Evolutionary conservation across 1,140 invertebrate genomes (phyloP).

Genomic region (Drosophila ananassae): DNA sequence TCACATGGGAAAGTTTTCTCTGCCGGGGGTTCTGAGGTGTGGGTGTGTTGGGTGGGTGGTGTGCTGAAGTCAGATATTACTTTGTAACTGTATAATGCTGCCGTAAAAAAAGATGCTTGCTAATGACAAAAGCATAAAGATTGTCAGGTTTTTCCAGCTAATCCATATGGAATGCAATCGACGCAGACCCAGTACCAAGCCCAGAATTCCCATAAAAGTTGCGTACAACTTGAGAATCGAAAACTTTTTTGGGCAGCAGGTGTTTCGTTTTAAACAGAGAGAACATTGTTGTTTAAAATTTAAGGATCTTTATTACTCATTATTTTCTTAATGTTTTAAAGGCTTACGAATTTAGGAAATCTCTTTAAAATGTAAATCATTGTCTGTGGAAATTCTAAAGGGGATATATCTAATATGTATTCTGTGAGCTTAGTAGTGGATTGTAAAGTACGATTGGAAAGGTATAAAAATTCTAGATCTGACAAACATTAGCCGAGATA

Average conservation of each 20-base stretch:
- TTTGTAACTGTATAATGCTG: constrained; percentile 5
- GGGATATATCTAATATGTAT: too few species aligned
- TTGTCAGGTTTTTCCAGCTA: constrained; percentile 51
- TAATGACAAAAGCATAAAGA: constrained; percentile 71
- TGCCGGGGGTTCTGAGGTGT: too few species aligned
- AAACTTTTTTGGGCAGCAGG: constrained; percentile 44
- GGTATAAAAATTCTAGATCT: too few species aligned
- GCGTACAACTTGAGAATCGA: constrained; percentile 20
- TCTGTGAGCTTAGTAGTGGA: too few species aligned
- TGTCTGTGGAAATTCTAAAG: too few species aligned
- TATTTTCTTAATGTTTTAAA: too few species aligned
- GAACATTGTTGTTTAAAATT: constrained; percentile 10
- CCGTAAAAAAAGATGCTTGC: constrained; percentile 51
- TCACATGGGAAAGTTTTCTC: constrained; percentile 42
- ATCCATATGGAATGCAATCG: constrained; percentile 62
- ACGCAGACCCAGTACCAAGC: background rate
- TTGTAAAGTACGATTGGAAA: too few species aligned
- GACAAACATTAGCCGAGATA: too few species aligned
- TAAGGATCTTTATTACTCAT: background rate
- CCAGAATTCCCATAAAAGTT: constrained; percentile 35
- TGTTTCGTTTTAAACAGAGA: background rate
- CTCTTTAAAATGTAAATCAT: too few species aligned
- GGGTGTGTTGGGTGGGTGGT: background rate
- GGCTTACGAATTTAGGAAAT: too few species aligned
- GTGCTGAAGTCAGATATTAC: constrained; percentile 11